These are phyloP conservation scores for Heteronetta atricapilla DNA, from an alignment of 2,113 vertebrate genomes.

Conservation along the genomic window DNA sequence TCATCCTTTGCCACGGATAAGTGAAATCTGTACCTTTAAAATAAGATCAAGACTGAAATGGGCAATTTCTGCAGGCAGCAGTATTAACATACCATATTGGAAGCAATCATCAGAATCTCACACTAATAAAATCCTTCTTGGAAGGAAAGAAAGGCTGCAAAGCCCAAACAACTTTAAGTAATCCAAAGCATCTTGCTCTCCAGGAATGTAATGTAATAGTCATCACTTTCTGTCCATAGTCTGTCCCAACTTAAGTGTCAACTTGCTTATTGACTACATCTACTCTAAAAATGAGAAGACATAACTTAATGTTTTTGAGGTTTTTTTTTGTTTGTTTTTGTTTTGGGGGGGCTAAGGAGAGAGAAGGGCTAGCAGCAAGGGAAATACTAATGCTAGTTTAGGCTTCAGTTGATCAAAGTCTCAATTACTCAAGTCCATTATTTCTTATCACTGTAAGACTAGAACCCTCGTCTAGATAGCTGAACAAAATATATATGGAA, in stretches of 20 bases:
- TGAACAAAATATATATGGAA: background rate
- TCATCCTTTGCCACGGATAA: background rate
- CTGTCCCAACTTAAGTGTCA: background rate
- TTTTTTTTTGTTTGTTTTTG: too few relatives aligned
- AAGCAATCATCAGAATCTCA: background rate
- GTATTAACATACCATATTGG: background rate
- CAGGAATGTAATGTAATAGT: background rate
- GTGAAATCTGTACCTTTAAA: background rate
- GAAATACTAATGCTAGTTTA: background rate
- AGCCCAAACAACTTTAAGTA: background rate
- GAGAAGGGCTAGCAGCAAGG: background rate
- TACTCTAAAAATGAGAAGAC: background rate
- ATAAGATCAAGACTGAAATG: background rate
- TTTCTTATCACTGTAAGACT: background rate
- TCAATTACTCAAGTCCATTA: background rate
- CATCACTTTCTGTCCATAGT: background rate
- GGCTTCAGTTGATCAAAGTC: background rate
- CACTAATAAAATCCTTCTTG: background rate
- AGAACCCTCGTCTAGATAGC: accelerated
- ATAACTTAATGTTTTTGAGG: background rate
- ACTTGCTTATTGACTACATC: background rate
- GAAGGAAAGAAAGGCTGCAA: background rate
- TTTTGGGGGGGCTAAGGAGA: background rate
- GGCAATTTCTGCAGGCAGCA: background rate
- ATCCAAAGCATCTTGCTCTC: background rate